Conservation (phyloP, 2,888 invertebrate genomes). For the Monochamus alternatus region DNA sequence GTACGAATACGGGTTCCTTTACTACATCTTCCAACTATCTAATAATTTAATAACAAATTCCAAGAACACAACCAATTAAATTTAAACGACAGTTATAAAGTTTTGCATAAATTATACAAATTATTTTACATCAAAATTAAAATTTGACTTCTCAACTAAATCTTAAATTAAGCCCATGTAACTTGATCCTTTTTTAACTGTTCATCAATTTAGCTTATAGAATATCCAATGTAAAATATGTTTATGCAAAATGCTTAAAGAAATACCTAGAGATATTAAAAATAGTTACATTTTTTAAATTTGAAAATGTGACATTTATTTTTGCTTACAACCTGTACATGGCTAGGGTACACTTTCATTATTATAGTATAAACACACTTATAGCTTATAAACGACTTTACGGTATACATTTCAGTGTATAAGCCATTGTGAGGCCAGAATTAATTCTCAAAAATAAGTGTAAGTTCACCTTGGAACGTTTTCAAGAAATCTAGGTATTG, state of each 20-base stretch:
- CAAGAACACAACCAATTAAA: slow-evolving; percentile 1
- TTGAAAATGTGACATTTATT: no score
- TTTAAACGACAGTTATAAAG: slow-evolving; percentile 1
- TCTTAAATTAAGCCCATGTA: no score
- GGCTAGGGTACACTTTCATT: background rate
- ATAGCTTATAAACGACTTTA: slow-evolving; percentile 8
- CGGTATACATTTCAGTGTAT: slow-evolving; percentile 10
- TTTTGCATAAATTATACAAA: slow-evolving; percentile 5
- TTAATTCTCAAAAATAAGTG: slow-evolving; percentile 26
- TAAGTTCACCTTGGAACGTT: slow-evolving; percentile 26
- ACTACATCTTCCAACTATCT: background rate
- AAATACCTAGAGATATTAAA: no score
- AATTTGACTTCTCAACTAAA: no score
- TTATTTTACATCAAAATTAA: no score
- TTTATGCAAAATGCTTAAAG: no score
- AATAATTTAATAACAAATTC: background rate
- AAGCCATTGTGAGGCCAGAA: slow-evolving; percentile 22
- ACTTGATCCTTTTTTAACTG: no score
- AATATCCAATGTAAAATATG: no score
- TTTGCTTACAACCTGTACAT: background rate
- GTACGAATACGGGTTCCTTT: no score
- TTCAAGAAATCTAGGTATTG: slow-evolving; percentile 30
- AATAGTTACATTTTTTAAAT: no score
- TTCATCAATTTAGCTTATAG: no score
- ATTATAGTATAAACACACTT: background rate